phyloP scores from a whole-genome alignment of 2,888 invertebrate species.

The Chorisops tibialis region DNA sequence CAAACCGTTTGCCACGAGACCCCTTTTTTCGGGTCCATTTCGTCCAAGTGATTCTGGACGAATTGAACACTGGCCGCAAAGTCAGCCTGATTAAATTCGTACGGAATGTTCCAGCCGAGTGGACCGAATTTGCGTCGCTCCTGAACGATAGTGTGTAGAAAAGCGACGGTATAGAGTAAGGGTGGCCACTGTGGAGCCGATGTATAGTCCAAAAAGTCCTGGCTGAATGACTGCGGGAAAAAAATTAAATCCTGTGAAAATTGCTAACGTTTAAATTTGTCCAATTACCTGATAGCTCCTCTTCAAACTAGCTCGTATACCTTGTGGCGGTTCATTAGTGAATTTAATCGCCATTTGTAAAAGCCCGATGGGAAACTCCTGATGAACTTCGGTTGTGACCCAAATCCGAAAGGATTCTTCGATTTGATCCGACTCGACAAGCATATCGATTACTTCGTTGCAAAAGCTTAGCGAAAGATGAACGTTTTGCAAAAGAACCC shows the following conservation, averaged over 20 bases:
- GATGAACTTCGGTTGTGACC: slow-evolving; percentile 93
- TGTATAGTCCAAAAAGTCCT: slow-evolving; percentile 90
- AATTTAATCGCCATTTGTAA: slow-evolving; percentile 93
- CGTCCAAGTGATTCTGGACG: slow-evolving; percentile 93
- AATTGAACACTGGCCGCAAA: slow-evolving; percentile 94
- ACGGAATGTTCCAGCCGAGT: slow-evolving; percentile 94
- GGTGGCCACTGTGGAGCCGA: slow-evolving; percentile 92
- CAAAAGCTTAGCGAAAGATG: slow-evolving; percentile 94
- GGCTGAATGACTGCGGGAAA: slow-evolving; percentile 51
- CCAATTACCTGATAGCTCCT: slow-evolving; percentile 74
- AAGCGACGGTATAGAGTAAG: slow-evolving; percentile 87
- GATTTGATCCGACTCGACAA: slow-evolving; percentile 79
- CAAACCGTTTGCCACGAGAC: slow-evolving; percentile 97
- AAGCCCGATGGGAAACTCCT: slow-evolving; percentile 86
- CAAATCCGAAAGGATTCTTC: slow-evolving; percentile 84
- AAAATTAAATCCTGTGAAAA: slow-evolving; percentile 1
- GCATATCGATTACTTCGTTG: slow-evolving; percentile 84
- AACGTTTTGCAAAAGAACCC: slow-evolving; percentile 94
- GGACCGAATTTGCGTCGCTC: slow-evolving; percentile 95
- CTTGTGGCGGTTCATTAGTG: slow-evolving; percentile 96
- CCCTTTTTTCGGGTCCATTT: slow-evolving; percentile 94
- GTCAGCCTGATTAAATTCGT: slow-evolving; percentile 92
- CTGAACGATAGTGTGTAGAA: slow-evolving; percentile 92
- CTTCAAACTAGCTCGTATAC: slow-evolving; percentile 88
- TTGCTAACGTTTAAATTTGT: neutral